Evolutionary conservation across 2,888 invertebrate genomes (phyloP), one percentile per base, ranked within the genome.

Genomic region (Auanema freiburgensis): DNA sequence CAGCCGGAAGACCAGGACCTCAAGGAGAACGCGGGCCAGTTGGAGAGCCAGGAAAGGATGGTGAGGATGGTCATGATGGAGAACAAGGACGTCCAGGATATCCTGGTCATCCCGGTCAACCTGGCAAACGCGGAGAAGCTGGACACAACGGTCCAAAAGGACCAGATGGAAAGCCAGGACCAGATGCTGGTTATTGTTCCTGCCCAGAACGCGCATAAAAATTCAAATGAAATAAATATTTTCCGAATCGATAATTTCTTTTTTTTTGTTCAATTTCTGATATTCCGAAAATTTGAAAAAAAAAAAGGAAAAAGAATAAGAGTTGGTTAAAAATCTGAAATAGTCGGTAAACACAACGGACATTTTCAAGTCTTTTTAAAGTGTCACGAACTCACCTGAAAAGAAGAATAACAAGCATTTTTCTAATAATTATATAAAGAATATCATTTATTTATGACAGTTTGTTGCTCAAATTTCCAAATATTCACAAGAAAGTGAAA

Each of bases 141-240:
- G 72, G 72, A 40, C 50, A 49, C 2, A 64, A 64, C 8, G 72
- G 72, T 49, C 52, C 46, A n/a, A 56, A 63, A 11, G 72, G 72
- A 65, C 57, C 44, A 16, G 50, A 53, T 11, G 72, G 72, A 66
- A 65, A 67, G 59, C 69, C 67, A 40, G 74, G 74, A 65, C 66
- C 67, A 6, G 66, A 69, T 49, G 65, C 64, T 23, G 66, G 62
- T 16, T 69, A 66, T 50, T 66, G 66, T 63, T 65, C 67, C n/a
- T 70, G 69, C 40, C 69, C 69, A 18, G 54, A 55, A 10, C 66
- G 69, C 65, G 33, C 33, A 33, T 33, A 33, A 33, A 8, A 33
- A 33, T 3, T 33, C 33, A 33, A 33, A 33, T 33, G 3, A 33
- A 33, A 33, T 33, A 33, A 33, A 33, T 8, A 33, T 33, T 5